Percentiles rank a stretch among this genome's conserved stretches.
phyloP scores from a whole-genome alignment of 2,797 vertebrate genomes.

The Semaprochilodus insignis region DNA sequence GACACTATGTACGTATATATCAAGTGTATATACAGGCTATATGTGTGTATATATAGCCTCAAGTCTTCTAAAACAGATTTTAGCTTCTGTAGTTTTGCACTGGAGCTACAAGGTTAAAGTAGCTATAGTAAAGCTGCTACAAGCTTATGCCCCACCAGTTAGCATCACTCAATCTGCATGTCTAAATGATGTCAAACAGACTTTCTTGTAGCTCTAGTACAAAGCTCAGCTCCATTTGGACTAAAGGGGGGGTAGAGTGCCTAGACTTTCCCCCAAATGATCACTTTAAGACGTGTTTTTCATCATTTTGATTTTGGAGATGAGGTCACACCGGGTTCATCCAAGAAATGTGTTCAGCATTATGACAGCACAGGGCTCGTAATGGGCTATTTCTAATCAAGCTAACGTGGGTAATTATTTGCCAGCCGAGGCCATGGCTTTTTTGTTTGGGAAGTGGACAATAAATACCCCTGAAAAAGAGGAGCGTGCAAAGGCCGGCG shows the following conservation, averaged over 20 bases:
- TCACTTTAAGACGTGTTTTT: not conserved
- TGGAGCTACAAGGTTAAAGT: too few relatives aligned
- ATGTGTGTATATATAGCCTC: too few relatives aligned
- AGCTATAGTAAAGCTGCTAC: too few relatives aligned
- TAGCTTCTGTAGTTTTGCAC: too few relatives aligned
- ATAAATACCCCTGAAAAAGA: constrained; percentile 62
- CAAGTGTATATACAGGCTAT: too few relatives aligned
- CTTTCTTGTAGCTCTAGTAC: not conserved
- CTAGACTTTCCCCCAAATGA: not conserved
- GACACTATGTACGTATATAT: too few relatives aligned
- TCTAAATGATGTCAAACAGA: not conserved
- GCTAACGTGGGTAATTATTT: constrained; percentile 66
- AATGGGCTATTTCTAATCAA: constrained; percentile 68
- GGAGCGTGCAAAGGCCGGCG: not conserved
- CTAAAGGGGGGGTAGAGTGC: not conserved
- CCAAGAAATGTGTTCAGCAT: constrained; percentile 37
- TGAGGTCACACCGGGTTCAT: constrained; percentile 23
- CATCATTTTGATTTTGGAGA: constrained; percentile 12
- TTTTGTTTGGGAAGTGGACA: constrained; percentile 57
- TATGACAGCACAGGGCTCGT: constrained; percentile 29
- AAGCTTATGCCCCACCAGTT: too few relatives aligned
- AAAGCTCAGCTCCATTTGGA: not conserved
- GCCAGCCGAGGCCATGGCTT: constrained; percentile 49
- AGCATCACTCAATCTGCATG: too few relatives aligned
- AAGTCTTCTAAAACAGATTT: too few relatives aligned